phyloP scores from a whole-genome alignment of 2,888 invertebrate genomes.

The Himalopsyche kuldschensis region DNA sequence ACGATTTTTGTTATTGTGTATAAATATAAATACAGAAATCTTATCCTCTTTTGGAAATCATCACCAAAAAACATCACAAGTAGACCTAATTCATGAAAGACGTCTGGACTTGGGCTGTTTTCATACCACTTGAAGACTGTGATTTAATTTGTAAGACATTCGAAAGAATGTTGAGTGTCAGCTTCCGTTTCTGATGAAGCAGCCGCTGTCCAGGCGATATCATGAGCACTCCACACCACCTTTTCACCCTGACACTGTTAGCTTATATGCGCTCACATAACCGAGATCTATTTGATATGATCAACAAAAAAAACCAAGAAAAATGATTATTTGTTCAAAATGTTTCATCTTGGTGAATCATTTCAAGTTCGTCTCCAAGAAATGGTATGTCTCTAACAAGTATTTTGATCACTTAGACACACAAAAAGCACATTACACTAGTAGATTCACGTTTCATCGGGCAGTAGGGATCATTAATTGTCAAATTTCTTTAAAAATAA shows the following conservation, averaged over 20 bases:
- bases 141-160: neutral
- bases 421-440: conserved; percentile 31
- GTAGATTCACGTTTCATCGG: conserved; percentile 10
- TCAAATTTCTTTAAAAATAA: neutral
- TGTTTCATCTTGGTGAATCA: neutral
- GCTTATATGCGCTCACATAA: conserved; percentile 36
- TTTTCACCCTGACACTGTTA: conserved; percentile 32
- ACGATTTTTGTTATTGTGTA: too few relatives aligned
- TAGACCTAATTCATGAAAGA: neutral
- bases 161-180: too few relatives aligned
- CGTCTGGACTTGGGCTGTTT: neutral
- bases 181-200: neutral
- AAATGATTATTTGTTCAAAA: neutral
- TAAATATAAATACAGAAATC: neutral
- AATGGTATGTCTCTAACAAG: conserved; percentile 26
- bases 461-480: neutral
- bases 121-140: neutral
- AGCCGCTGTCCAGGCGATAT: neutral
- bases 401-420: conserved; percentile 32
- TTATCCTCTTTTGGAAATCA: neutral
- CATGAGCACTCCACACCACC: conserved; percentile 22
- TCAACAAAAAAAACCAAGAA: neutral
- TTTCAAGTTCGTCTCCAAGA: neutral
- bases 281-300: conserved; percentile 14
- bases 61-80: conserved; percentile 2